Conservation (phyloP, 2,797 vertebrate species). For the Chromis chromis region DNA sequence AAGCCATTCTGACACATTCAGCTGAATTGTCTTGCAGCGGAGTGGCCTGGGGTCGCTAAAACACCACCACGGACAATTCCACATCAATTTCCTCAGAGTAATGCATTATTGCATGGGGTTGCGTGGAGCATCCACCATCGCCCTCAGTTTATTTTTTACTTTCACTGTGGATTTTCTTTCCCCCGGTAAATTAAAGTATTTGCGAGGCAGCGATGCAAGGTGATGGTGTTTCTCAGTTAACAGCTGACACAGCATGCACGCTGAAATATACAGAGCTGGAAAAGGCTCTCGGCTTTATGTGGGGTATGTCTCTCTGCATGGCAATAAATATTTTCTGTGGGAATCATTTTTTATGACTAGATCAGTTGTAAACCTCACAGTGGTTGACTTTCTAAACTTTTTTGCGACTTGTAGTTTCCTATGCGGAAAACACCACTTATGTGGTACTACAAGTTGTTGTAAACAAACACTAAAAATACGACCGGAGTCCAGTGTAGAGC, state of each 20-base stretch:
- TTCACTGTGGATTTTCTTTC: slow-evolving; percentile 20
- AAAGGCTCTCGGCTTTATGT: slow-evolving; percentile 1
- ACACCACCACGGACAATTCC: slow-evolving; percentile 50
- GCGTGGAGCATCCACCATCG: neutral
- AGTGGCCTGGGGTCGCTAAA: slow-evolving; percentile 27
- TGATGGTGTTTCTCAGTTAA: slow-evolving; percentile 21
- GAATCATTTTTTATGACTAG: neutral
- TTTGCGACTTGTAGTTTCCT: neutral
- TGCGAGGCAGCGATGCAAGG: slow-evolving; percentile 20
- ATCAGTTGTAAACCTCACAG: neutral
- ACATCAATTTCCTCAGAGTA: slow-evolving; percentile 56
- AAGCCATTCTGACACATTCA: slow-evolving; percentile 34
- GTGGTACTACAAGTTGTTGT: slow-evolving; percentile 16
- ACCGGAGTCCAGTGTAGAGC: slow-evolving; percentile 13
- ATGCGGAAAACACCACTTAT: slow-evolving; percentile 18
- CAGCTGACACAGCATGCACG: slow-evolving; percentile 26
- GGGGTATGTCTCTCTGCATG: neutral
- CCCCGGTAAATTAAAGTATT: slow-evolving; percentile 18
- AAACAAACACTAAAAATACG: slow-evolving; percentile 52
- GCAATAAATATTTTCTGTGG: neutral
- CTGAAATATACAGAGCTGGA: neutral
- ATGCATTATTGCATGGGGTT: neutral
- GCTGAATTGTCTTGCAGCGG: neutral
- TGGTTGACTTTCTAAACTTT: slow-evolving; percentile 16
- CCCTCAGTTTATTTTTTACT: slow-evolving; percentile 45